A percentile compares a stretch with the other conserved stretches of the same genome.
Conservation (phyloP, 2,797 vertebrate species). For the Chromobotia macracanthus region DNA sequence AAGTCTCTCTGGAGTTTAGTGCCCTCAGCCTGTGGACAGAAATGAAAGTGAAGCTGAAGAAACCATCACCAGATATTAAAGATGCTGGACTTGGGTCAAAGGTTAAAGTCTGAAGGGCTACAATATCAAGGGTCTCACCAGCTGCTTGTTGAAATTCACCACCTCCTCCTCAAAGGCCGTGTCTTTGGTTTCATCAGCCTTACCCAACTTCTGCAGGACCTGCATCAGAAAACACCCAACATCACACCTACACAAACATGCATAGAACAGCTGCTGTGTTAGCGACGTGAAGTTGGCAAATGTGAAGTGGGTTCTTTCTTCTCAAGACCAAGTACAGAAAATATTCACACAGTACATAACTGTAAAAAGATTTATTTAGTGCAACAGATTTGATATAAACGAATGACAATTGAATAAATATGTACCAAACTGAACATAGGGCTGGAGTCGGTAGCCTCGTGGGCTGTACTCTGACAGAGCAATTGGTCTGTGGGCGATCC, state of each 20-base stretch:
- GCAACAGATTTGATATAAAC: too few species aligned
- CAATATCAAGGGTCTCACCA: constrained; percentile 78
- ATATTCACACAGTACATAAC: too few species aligned
- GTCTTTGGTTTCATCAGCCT: constrained; percentile 79
- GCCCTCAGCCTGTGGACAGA: constrained; percentile 83
- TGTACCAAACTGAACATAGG: too few species aligned
- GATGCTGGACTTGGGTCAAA: not conserved
- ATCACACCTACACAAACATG: not conserved
- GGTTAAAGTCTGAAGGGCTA: constrained; percentile 7
- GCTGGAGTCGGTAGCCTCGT: too few species aligned
- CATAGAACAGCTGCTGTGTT: not conserved
- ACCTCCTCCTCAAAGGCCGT: constrained; percentile 89
- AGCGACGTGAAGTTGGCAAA: too few species aligned
- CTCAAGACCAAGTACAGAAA: too few species aligned
- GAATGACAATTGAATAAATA: too few species aligned
- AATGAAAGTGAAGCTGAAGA: not conserved
- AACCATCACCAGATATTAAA: not conserved
- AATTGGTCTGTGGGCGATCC: too few species aligned
- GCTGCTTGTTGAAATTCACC: constrained; percentile 94
- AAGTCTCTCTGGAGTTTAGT: constrained; percentile 91
- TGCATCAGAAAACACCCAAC: constrained; percentile 61
- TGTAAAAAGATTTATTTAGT: too few species aligned
- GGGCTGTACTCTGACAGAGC: too few species aligned
- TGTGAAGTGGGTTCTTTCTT: too few species aligned
- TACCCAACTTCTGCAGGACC: constrained; percentile 93